Evolutionary conservation across 2,888 invertebrate species (phyloP), one percentile per base, ranked within the genome.

Genomic region (Timema podura): DNA sequence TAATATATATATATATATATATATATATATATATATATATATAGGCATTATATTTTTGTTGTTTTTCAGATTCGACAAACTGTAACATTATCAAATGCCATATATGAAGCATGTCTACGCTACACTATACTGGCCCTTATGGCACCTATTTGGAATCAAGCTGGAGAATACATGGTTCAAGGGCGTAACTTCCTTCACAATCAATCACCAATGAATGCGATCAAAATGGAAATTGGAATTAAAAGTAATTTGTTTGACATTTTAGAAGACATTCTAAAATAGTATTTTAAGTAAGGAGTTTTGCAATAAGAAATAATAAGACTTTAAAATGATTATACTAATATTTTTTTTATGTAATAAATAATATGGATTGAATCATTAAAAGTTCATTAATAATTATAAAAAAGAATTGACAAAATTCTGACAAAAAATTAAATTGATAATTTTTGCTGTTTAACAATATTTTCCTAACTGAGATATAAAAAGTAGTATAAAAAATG

Each of bases 61-160:
- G 11, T 68, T 46, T 61, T 51, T 51, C 68, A 70, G 65, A 48
- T 66, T 51, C 48, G 48, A 57, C 64, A 48, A 59, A 44, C 57
- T n/a, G 45, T 67, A 13, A 70, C 74, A 16, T 74, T 80, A 9
- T 76, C 76, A n/a, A 49, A 67, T 13, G 73, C 76, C 51, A 74
- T 78, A 70, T 81, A 81, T 70, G 77, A 77, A 71, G 72, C 73
- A 45, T 81, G 80, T 73, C 73, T 81, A 8, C 76, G 73, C 44
- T 80, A 79, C 72, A 78, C 81, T 5, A 75, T 81, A 59, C 74
- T 77, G 59, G 78, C 78, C 54, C 78, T 76, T 59, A 51, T 81
- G 6, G 76, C 78, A 61, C 79, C 81, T 2, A 70, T 69, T 5
- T 82, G 82, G 82, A 81, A 79, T 71, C 77, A 75, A 73, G 75